Base-by-base conservation (phyloP, 30 jellyfish, hydroid and myxozoan genomes). In the Morbakka virulenta region DNA sequence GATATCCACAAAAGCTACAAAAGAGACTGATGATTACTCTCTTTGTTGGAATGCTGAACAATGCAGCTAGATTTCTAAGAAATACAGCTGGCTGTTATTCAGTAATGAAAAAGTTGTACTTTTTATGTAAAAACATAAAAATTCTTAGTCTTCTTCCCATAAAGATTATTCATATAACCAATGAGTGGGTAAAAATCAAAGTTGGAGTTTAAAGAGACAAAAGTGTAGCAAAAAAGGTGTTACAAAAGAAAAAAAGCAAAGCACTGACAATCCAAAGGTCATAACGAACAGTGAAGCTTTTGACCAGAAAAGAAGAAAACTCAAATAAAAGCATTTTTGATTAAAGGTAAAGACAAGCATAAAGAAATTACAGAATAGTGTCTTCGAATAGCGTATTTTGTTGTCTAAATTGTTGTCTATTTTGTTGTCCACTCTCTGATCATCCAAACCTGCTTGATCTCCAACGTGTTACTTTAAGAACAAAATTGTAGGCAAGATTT, bases 31-130 rank as follows among this genome's bases (percentile, higher is more conserved):
- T 17, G 62, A 63, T 63, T 63, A 63, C 65, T 63, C 66, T 67
- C n/a, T 1, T 67, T 67, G 79, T 17, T 67, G 79, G 79, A 67
- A 67, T 67, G 67, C 68, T 67, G 79, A 67, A 67, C 79, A 67
- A 67, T 1, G 65, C 79, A 22, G 79, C 79, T 23, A 67, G 32
- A 30, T 67, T 30, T 67, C 79, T 26, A 67, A 67, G 22, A 67
- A 61, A n/a, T n/a, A n/a, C n/a, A n/a, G n/a, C n/a, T n/a, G n/a
- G n/a, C n/a, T n/a, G n/a, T n/a, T n/a, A n/a, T n/a, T n/a, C n/a
- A n/a, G n/a, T n/a, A n/a, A n/a, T n/a, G n/a, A 31, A 52, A 52
- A 52, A 31, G 11, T 52, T 0, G 67, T 52, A 31, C 26, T 52
- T 31, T 52, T 12, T n/a, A n/a, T n/a, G n/a, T n/a, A n/a, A n/a